A percentile compares a stretch with the other conserved stretches of the same genome.
Evolutionary conservation across 2,888 invertebrate genomes (phyloP).

Genomic region (Pachydiplax longipennis): DNA sequence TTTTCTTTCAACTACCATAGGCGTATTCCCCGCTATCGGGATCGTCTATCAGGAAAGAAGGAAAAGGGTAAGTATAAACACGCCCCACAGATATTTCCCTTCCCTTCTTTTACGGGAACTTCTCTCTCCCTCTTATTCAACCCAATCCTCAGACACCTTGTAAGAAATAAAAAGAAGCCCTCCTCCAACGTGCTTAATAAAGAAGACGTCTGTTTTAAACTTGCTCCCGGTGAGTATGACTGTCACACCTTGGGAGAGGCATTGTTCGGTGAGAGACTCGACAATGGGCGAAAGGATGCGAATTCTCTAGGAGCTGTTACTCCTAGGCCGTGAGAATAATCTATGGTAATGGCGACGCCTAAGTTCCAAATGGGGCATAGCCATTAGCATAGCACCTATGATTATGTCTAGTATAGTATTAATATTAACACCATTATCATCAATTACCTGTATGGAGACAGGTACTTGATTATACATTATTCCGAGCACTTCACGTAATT

Average conservation of each 20-base stretch:
- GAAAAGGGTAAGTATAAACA: not conserved
- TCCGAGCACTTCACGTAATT: too few species aligned
- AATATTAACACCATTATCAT: too few species aligned
- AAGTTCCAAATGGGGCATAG: too few species aligned
- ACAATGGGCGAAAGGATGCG: not conserved
- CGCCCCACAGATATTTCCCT: conserved; percentile 9
- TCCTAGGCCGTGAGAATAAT: too few species aligned
- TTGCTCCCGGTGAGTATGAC: not conserved
- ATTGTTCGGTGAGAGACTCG: not conserved
- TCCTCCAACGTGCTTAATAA: conserved; percentile 17
- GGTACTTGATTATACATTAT: too few species aligned
- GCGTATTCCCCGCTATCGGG: conserved; percentile 16
- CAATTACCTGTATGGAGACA: too few species aligned
- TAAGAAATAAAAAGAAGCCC: conserved; percentile 7
- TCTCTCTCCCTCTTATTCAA: not conserved
- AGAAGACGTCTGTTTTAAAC: conserved; percentile 27
- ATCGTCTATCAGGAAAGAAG: conserved; percentile 2
- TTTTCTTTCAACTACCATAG: not conserved
- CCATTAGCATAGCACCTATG: too few species aligned
- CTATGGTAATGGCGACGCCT: too few species aligned
- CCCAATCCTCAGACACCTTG: not conserved
- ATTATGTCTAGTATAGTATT: too few species aligned
- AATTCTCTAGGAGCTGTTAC: not conserved
- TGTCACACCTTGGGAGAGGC: not conserved
- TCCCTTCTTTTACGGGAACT: not conserved